These are phyloP conservation scores for Rhagium mordax DNA, from an alignment of 2,888 invertebrate genomes.

Conservation along the genomic window DNA sequence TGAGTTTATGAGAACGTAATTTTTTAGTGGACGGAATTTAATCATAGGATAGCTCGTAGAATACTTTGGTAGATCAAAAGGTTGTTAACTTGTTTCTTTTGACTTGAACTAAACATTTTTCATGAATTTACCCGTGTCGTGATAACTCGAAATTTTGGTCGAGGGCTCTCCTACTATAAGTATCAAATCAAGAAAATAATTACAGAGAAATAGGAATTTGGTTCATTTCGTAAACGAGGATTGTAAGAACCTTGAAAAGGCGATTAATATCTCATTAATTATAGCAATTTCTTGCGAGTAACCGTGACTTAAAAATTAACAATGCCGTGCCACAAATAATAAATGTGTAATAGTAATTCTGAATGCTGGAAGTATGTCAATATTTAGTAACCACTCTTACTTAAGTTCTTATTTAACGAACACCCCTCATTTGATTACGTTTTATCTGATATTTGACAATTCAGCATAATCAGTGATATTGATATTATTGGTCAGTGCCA, in stretches of 20 bases:
- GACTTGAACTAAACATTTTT: too few relatives aligned
- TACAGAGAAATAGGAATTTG: slow-evolving; percentile 7
- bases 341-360: neutral
- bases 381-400: too few relatives aligned
- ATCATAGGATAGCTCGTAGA: neutral
- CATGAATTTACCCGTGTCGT: too few relatives aligned
- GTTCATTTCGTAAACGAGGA: slow-evolving; percentile 17
- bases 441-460: too few relatives aligned
- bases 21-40: neutral
- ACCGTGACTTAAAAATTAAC: slow-evolving; percentile 26
- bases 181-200: neutral
- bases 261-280: slow-evolving; percentile 28
- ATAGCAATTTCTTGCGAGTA: slow-evolving; percentile 17
- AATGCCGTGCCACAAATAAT: neutral
- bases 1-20: neutral
- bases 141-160: too few relatives aligned
- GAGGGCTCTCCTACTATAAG: too few relatives aligned
- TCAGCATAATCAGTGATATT: too few relatives aligned
- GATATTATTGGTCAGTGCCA: too few relatives aligned
- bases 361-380: neutral
- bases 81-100: too few relatives aligned
- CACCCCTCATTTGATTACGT: too few relatives aligned
- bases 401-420: too few relatives aligned
- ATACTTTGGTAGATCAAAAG: too few relatives aligned
- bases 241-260: slow-evolving; percentile 26